phyloP scores from a whole-genome alignment of 2,113 vertebrate genomes.

The Camelus bactrianus region DNA sequence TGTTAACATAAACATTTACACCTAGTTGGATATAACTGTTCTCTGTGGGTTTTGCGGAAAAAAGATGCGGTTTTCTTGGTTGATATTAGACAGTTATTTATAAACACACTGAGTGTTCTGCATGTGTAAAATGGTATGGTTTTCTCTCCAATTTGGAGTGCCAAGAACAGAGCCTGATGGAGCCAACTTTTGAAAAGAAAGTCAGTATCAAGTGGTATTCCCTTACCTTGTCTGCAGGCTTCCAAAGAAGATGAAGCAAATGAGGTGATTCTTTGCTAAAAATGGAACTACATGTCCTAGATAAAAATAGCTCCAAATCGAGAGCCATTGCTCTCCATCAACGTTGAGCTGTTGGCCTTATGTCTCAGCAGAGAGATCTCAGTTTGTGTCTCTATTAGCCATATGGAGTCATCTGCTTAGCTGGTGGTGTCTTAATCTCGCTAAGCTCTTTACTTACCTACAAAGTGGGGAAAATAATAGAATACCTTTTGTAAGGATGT shows the following conservation, averaged over 20 bases:
- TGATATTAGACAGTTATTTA: constrained; percentile 47
- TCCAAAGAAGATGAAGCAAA: constrained; percentile 34
- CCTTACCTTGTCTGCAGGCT: constrained; percentile 34
- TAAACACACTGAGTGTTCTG: constrained; percentile 39
- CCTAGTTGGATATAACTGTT: neutral
- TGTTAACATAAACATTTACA: constrained; percentile 5
- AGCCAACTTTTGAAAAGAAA: constrained; percentile 39
- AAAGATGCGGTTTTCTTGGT: neutral
- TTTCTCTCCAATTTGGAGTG: constrained; percentile 43
- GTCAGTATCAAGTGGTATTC: neutral
- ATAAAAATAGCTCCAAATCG: neutral
- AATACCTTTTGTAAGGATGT: neutral
- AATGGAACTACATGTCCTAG: neutral
- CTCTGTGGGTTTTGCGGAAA: constrained; percentile 36
- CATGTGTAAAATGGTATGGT: neutral
- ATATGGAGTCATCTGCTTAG: neutral
- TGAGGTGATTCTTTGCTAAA: neutral
- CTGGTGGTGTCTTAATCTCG: neutral
- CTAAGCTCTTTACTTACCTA: neutral
- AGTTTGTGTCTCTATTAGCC: neutral
- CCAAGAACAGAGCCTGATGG: neutral
- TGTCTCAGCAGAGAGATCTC: neutral
- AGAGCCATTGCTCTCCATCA: neutral
- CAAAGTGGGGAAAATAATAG: neutral
- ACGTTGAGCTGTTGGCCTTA: neutral